Conservation (phyloP, 2,888 invertebrate genomes). For the Synergus itoensis region DNA sequence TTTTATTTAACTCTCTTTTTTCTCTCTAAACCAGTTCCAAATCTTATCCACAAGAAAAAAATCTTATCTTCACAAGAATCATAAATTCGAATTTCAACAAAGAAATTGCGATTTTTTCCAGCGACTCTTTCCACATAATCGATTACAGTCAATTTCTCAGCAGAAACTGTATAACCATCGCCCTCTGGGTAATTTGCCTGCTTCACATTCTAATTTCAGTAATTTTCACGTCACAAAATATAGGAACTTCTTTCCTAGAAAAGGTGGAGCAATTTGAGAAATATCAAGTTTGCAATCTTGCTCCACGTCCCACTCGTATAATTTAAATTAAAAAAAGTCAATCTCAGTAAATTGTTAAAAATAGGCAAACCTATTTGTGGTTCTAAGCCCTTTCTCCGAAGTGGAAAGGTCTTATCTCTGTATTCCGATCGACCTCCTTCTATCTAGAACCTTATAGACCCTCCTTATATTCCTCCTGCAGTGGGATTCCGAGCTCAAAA, state of each 20-base stretch:
- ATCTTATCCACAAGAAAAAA: too few relatives aligned
- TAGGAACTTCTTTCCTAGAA: not conserved
- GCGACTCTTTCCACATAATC: too few relatives aligned
- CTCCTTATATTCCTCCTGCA: conserved; percentile 11
- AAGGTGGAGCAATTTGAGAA: too few relatives aligned
- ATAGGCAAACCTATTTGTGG: conserved; percentile 6
- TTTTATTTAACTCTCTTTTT: conserved; percentile 5
- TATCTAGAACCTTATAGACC: conserved; percentile 6
- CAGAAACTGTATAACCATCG: too few relatives aligned
- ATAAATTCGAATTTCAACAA: not conserved
- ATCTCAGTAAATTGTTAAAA: conserved; percentile 8
- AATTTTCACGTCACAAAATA: not conserved
- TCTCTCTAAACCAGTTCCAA: not conserved
- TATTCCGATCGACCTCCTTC: conserved; percentile 19
- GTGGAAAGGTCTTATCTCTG: conserved; percentile 30
- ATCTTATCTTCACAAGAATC: not conserved
- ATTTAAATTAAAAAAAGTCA: not conserved
- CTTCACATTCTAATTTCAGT: not conserved
- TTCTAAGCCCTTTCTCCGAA: not conserved
- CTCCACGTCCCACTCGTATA: not conserved
- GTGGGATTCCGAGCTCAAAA: too few relatives aligned
- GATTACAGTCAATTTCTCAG: too few relatives aligned
- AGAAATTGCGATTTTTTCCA: too few relatives aligned
- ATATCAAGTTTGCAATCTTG: too few relatives aligned
- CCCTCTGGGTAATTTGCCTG: not conserved